Conservation (phyloP, 2,797 vertebrate species). For the Poliocrania exsul region DNA sequence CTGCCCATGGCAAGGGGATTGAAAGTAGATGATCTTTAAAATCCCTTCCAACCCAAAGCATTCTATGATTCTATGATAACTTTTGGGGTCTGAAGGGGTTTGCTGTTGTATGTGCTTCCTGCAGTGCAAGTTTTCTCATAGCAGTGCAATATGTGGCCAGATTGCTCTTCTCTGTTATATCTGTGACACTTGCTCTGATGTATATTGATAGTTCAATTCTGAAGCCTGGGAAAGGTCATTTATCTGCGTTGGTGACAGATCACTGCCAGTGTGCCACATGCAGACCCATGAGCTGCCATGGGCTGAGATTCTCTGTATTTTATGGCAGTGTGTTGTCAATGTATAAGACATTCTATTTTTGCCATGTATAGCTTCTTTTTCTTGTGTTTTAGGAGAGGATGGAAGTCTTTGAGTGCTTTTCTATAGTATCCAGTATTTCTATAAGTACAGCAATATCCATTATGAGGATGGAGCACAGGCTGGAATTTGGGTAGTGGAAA, state of each 20-base stretch:
- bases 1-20: background rate
- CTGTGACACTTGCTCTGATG: background rate
- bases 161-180: background rate
- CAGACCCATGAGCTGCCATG: background rate
- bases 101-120: background rate
- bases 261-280: background rate
- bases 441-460: accelerated
- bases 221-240: background rate
- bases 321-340: background rate
- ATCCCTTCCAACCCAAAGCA: background rate
- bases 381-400: background rate
- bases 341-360: background rate
- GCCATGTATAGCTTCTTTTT: background rate
- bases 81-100: background rate
- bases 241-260: background rate
- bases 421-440: background rate
- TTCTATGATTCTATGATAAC: background rate
- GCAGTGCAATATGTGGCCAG: background rate
- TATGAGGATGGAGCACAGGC: background rate
- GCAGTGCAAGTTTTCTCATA: background rate
- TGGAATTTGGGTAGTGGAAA: background rate
- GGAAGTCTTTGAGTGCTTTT: background rate
- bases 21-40: background rate
- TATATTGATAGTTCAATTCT: background rate
- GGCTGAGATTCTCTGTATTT: background rate